A percentile compares a stretch with the other conserved stretches of the same genome.
phyloP scores from a whole-genome alignment of 2,797 vertebrate species.

The Nothura maculosa region DNA sequence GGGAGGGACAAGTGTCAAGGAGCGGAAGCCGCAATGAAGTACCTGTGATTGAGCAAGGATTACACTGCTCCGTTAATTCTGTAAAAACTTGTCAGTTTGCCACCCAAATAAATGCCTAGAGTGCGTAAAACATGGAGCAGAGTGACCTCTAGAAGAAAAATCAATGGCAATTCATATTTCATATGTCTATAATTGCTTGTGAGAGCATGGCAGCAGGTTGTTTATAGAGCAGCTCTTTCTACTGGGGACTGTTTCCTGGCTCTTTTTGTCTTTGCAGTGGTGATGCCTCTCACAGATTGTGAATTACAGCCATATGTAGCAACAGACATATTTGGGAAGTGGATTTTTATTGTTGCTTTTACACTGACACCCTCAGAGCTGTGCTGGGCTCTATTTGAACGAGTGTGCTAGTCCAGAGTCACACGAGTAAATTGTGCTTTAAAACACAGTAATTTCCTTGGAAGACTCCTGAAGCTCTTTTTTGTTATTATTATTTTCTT shows the following conservation, averaged over 20 bases:
- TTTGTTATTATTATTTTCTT: slow-evolving; percentile 47
- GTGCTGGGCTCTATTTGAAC: slow-evolving; percentile 15
- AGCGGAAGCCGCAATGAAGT: slow-evolving; percentile 81
- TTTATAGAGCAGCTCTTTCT: slow-evolving; percentile 79
- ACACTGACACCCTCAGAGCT: slow-evolving; percentile 51
- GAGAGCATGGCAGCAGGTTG: slow-evolving; percentile 79
- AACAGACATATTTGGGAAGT: slow-evolving; percentile 19
- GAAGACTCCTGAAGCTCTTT: slow-evolving; percentile 66
- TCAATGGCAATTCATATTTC: slow-evolving; percentile 93
- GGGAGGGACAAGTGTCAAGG: slow-evolving; percentile 79
- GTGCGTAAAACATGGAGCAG: slow-evolving; percentile 82
- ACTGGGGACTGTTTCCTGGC: slow-evolving; percentile 54
- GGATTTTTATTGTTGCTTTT: slow-evolving; percentile 50
- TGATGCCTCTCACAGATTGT: slow-evolving; percentile 16
- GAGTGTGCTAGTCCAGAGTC: slow-evolving; percentile 16
- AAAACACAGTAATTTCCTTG: slow-evolving; percentile 73
- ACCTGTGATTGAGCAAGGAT: slow-evolving; percentile 77
- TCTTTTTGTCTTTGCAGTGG: slow-evolving; percentile 47
- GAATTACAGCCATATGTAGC: slow-evolving; percentile 64
- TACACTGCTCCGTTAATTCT: slow-evolving; percentile 76
- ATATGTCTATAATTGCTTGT: slow-evolving; percentile 89
- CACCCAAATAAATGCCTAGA: slow-evolving; percentile 87
- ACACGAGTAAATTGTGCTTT: not conserved
- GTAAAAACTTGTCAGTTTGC: slow-evolving; percentile 83
- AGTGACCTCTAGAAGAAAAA: slow-evolving; percentile 87